Evolutionary conservation across 2,888 invertebrate genomes (phyloP).

Genomic region (Phlogophora meticulosa): DNA sequence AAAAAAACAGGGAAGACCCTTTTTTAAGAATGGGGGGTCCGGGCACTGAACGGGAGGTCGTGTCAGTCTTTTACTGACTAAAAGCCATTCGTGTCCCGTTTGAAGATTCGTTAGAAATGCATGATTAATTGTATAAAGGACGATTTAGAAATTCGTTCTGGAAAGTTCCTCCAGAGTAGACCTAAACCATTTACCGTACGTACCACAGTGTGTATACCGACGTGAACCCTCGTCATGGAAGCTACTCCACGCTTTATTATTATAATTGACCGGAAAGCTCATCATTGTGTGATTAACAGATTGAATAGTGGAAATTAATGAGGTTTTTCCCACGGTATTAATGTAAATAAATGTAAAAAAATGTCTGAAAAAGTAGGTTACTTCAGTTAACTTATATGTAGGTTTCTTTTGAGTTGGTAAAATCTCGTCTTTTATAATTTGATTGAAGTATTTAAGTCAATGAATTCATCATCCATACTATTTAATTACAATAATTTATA

Average conservation of each 20-base stretch:
- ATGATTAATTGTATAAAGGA: too few relatives aligned
- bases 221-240: conserved; percentile 31
- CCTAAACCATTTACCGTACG: conserved; percentile 17
- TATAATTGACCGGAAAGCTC: conserved; percentile 23
- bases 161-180: background rate
- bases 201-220: background rate
- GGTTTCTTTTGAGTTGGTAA: background rate
- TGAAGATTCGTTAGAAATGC: too few relatives aligned
- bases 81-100: too few relatives aligned
- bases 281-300: conserved; percentile 15
- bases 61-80: too few relatives aligned
- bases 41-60: too few relatives aligned
- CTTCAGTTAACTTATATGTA: background rate
- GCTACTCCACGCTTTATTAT: conserved; percentile 21
- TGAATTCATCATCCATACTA: background rate
- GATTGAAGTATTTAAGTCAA: background rate
- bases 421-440: too few relatives aligned
- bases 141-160: too few relatives aligned
- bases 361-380: background rate
- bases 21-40: too few relatives aligned
- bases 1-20: too few relatives aligned
- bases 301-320: conserved; percentile 22
- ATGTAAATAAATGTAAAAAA: background rate
- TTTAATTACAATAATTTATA: conserved; percentile 14
- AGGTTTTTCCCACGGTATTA: background rate